Evolutionary conservation across 1,140 invertebrate species (phyloP).

Genomic region (Lordiphosa stackelbergi): DNA sequence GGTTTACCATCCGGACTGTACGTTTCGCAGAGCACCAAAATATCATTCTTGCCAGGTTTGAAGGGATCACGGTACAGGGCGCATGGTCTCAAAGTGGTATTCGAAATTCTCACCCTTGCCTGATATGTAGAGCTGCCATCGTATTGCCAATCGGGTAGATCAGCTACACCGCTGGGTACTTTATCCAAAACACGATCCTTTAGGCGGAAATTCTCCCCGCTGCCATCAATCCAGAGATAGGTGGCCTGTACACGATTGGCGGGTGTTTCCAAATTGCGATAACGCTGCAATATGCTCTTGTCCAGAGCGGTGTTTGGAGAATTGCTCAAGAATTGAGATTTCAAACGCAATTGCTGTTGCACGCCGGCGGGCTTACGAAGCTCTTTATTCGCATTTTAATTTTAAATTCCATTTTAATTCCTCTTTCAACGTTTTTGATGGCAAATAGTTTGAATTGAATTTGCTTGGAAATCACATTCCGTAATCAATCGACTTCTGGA

Average conservation of each 20-base stretch:
- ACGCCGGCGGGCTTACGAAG: constrained; percentile 11
- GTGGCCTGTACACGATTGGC: constrained; percentile 87
- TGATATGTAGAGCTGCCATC: constrained; percentile 92
- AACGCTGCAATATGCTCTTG: constrained; percentile 84
- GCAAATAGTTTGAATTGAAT: too few relatives aligned
- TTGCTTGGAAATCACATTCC: too few relatives aligned
- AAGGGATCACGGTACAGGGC: constrained; percentile 94
- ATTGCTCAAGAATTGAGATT: constrained; percentile 78
- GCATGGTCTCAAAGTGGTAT: constrained; percentile 90
- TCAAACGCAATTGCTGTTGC: constrained; percentile 46
- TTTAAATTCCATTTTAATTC: too few relatives aligned
- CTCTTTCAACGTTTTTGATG: too few relatives aligned
- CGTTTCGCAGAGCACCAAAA: constrained; percentile 91
- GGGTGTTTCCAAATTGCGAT: constrained; percentile 84
- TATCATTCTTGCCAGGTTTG: constrained; percentile 86
- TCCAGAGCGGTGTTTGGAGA: constrained; percentile 85
- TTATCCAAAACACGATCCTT: constrained; percentile 91
- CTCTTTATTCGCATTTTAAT: too few relatives aligned
- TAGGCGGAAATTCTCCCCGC: constrained; percentile 88
- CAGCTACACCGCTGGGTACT: constrained; percentile 84
- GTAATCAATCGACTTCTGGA: too few relatives aligned
- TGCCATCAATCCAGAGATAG: constrained; percentile 97
- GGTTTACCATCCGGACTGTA: constrained; percentile 82
- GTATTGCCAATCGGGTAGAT: constrained; percentile 94
- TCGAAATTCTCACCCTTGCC: constrained; percentile 89